phyloP scores from a whole-genome alignment of 1,140 invertebrate species.

The Bathynomus jamesi region DNA sequence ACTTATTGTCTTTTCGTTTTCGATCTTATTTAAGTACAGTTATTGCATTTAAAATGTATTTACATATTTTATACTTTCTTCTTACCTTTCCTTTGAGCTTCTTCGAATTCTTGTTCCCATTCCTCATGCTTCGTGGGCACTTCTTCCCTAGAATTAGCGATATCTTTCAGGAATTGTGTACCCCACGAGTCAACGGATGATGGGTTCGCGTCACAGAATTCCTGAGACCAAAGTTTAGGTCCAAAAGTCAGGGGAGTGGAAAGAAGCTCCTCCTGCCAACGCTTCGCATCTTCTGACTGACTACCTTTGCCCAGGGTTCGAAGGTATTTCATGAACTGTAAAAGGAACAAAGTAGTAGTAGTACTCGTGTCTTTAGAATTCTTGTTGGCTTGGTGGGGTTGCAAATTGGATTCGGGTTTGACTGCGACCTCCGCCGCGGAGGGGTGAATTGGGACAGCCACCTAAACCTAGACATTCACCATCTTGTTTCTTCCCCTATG shows the following conservation, averaged over 20 bases:
- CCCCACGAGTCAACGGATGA: conserved; percentile 37
- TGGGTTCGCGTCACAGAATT: neutral
- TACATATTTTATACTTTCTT: too few relatives aligned
- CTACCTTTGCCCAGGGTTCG: conserved; percentile 53
- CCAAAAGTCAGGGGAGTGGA: neutral
- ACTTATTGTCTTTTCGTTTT: too few relatives aligned
- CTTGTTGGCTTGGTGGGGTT: too few relatives aligned
- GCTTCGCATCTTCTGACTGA: conserved; percentile 39
- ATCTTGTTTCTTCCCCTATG: too few relatives aligned
- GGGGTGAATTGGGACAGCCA: too few relatives aligned
- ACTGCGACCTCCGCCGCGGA: too few relatives aligned
- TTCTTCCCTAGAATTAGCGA: conserved; percentile 35
- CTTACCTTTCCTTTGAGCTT: neutral
- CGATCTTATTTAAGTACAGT: too few relatives aligned
- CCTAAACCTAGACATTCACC: too few relatives aligned
- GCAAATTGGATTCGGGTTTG: too few relatives aligned
- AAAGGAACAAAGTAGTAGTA: neutral
- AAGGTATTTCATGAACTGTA: conserved; percentile 78
- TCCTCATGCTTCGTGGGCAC: conserved; percentile 19
- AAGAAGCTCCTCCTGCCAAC: conserved; percentile 52
- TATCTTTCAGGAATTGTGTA: conserved; percentile 27
- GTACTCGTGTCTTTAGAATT: neutral
- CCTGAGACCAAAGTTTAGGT: neutral
- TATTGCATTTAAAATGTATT: too few relatives aligned
- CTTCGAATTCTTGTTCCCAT: neutral